These are phyloP conservation scores for Chaetoderma sp. DNA, from an alignment of 2,888 invertebrate genomes.

Conservation along the genomic window DNA sequence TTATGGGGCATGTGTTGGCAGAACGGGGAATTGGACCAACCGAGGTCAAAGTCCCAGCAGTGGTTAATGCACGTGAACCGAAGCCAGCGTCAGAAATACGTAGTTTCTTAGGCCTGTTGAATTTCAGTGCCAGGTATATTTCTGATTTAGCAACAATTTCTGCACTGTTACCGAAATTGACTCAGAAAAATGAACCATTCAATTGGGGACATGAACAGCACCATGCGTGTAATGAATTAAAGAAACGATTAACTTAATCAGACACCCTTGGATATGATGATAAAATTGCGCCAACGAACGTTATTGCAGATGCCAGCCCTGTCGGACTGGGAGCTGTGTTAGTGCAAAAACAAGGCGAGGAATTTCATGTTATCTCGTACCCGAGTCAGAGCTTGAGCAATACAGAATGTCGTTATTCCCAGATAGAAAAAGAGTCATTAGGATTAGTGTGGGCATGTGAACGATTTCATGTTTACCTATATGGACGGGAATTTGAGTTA, in stretches of 20 bases:
- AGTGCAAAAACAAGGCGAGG: constrained; percentile 25
- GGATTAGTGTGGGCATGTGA: constrained; percentile 46
- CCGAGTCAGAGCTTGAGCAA: constrained; percentile 27
- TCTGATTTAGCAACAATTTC: constrained; percentile 22
- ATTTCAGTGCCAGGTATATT: constrained; percentile 19
- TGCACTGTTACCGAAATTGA: constrained; percentile 23
- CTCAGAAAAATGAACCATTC: constrained; percentile 1
- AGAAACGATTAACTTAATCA: constrained; percentile 18
- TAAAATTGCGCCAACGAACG: constrained; percentile 12
- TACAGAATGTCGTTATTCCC: constrained; percentile 33
- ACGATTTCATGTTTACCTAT: constrained; percentile 43
- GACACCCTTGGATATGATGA: constrained; percentile 25
- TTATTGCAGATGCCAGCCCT: constrained; percentile 32
- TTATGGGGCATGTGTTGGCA: constrained; percentile 14
- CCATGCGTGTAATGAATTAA: constrained; percentile 11
- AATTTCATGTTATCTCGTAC: constrained; percentile 27
- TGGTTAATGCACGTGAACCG: constrained; percentile 3
- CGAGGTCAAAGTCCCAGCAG: not conserved
- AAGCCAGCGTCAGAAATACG: not conserved
- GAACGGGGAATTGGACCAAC: constrained; percentile 4
- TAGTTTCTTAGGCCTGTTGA: constrained; percentile 1
- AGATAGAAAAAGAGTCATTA: constrained; percentile 41
- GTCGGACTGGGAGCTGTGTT: constrained; percentile 36
- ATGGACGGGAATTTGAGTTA: constrained; percentile 40
- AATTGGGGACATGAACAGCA: not conserved